Evolutionary conservation across 2,113 vertebrate species (phyloP).

Genomic region (Macheiramphus alcinus): DNA sequence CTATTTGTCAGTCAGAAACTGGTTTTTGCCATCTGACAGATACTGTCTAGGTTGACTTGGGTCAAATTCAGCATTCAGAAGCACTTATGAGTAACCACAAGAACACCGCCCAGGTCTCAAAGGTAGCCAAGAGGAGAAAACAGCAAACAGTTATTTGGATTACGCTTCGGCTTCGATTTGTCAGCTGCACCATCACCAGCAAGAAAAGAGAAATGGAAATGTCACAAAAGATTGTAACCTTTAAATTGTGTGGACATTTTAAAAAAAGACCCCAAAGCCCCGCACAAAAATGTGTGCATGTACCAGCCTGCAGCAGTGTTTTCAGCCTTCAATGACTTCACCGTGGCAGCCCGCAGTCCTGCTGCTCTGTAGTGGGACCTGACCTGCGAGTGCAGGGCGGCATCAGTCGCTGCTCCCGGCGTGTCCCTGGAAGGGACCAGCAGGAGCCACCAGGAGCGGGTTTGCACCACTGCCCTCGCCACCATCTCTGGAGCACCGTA

Average conservation of each 20-base stretch:
- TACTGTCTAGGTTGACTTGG: background rate
- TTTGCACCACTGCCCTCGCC: background rate
- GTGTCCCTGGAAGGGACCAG: background rate
- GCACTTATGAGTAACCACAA: background rate
- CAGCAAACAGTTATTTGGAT: background rate
- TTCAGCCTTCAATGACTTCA: background rate
- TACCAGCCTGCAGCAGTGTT: background rate
- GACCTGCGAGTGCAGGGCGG: background rate
- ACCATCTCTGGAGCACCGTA: background rate
- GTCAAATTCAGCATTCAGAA: background rate
- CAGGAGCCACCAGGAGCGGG: background rate
- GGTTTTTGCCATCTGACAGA: background rate
- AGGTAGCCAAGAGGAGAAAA: background rate
- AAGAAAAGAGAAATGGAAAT: conserved; percentile 6
- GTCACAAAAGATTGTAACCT: conserved; percentile 12
- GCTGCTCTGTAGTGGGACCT: background rate
- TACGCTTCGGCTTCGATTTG: background rate
- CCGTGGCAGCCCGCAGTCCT: background rate
- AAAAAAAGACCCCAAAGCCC: background rate
- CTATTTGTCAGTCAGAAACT: background rate
- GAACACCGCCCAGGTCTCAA: background rate
- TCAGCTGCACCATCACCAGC: conserved; percentile 3
- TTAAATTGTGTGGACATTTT: background rate
- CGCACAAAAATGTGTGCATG: background rate
- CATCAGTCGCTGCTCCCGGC: background rate